Conservation (phyloP, 2,797 vertebrate genomes). For the Holocentrus rufus region DNA sequence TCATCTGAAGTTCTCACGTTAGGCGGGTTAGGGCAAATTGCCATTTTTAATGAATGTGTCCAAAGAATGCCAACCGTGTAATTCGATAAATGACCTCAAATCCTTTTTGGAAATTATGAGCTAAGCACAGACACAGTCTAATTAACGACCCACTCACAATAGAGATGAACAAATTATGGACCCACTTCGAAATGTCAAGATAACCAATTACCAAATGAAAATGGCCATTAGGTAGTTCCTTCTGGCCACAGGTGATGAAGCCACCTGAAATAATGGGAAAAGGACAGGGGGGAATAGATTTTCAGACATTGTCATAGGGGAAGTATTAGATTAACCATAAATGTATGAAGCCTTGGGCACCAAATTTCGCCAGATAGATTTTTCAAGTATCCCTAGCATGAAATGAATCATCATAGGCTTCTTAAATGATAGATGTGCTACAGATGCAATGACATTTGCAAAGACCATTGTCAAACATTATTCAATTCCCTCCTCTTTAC, state of each 20-base stretch:
- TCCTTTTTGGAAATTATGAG: slow-evolving; percentile 70
- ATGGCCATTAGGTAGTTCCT: slow-evolving; percentile 76
- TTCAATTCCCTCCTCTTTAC: not conserved
- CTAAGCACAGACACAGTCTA: slow-evolving; percentile 75
- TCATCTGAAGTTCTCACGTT: slow-evolving; percentile 41
- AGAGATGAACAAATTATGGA: slow-evolving; percentile 81
- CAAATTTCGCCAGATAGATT: slow-evolving; percentile 54
- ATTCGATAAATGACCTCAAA: slow-evolving; percentile 71
- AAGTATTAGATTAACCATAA: slow-evolving; percentile 64
- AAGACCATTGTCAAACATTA: slow-evolving; percentile 16
- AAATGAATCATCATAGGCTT: slow-evolving; percentile 44
- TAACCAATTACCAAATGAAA: slow-evolving; percentile 85
- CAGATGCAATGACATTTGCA: slow-evolving; percentile 23
- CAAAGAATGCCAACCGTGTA: slow-evolving; percentile 76
- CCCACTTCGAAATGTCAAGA: slow-evolving; percentile 83
- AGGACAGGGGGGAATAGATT: slow-evolving; percentile 52
- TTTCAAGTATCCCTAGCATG: slow-evolving; percentile 42
- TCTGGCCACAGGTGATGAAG: slow-evolving; percentile 77
- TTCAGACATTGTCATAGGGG: slow-evolving; percentile 59
- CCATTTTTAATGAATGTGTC: slow-evolving; percentile 71
- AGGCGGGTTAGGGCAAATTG: slow-evolving; percentile 43
- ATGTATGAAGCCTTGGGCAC: slow-evolving; percentile 54
- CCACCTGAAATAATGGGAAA: slow-evolving; percentile 72
- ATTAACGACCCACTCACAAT: slow-evolving; percentile 78
- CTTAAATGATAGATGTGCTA: slow-evolving; percentile 38